These are phyloP conservation scores for Drosophila ochracea DNA, from an alignment of 2,888 invertebrate species.

Conservation along the genomic window DNA sequence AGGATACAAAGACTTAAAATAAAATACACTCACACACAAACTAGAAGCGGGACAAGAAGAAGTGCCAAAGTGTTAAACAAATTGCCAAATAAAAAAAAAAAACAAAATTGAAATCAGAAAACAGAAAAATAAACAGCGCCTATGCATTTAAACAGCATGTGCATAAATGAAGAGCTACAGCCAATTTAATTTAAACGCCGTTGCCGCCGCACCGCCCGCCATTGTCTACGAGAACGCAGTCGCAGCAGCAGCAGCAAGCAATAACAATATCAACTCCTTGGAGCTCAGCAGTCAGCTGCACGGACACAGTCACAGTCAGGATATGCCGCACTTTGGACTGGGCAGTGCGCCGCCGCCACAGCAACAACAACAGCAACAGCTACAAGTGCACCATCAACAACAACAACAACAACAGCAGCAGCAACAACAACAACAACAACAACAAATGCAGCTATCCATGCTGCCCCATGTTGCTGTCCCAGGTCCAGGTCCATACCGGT, in stretches of 20 bases:
- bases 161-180: constrained; percentile 82
- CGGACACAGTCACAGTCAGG: constrained; percentile 65
- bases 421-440: constrained; percentile 72
- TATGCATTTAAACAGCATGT: constrained; percentile 61
- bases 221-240: constrained; percentile 74
- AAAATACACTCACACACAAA: constrained; percentile 44
- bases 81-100: constrained; percentile 61
- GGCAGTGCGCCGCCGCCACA: constrained; percentile 84
- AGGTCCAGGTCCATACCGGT: constrained; percentile 75
- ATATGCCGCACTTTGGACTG: constrained; percentile 85
- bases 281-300: constrained; percentile 65
- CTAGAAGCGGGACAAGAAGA: constrained; percentile 26
- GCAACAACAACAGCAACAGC: constrained; percentile 58
- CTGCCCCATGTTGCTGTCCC: constrained; percentile 74
- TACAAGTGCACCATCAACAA: constrained; percentile 72
- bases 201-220: constrained; percentile 67
- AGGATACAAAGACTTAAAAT: constrained; percentile 43
- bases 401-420: constrained; percentile 72
- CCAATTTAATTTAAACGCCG: constrained; percentile 77
- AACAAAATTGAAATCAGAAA: neutral
- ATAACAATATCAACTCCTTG: constrained; percentile 55
- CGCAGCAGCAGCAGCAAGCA: constrained; percentile 52
- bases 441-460: constrained; percentile 82
- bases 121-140: constrained; percentile 13
- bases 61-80: constrained; percentile 76